Conservation (phyloP, 2,113 vertebrate species). For the Macrotis lagotis region DNA sequence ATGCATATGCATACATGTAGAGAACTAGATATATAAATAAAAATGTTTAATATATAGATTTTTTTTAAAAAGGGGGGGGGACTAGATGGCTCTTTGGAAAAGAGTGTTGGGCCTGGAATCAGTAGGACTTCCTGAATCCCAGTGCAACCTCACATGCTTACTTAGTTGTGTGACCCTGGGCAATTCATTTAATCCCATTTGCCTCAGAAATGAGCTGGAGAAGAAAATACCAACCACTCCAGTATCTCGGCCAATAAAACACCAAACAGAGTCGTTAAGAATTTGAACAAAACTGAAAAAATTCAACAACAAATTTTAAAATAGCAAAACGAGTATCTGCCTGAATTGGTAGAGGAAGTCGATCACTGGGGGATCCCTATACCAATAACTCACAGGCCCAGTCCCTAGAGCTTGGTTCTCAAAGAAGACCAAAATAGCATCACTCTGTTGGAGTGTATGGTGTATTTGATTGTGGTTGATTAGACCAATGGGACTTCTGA, state of each 20-base stretch:
- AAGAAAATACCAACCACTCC: background rate
- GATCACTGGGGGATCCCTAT: background rate
- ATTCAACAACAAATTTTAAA: background rate
- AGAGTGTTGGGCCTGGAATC: background rate
- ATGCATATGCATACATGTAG: no score
- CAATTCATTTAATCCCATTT: background rate
- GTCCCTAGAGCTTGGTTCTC: background rate
- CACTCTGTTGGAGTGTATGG: no score
- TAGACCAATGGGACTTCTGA: no score
- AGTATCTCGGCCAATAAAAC: background rate
- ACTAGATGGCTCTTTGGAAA: background rate
- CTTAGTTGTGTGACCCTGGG: background rate
- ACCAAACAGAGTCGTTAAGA: background rate
- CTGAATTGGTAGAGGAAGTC: background rate
- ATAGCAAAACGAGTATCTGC: background rate
- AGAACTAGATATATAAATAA: no score
- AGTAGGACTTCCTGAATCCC: background rate
- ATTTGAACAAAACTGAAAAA: background rate
- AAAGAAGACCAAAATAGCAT: no score
- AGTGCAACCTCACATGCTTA: background rate
- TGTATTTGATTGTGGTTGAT: no score
- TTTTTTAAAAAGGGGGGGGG: background rate
- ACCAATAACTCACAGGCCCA: background rate
- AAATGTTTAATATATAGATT: no score
- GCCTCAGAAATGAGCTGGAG: background rate